Evolutionary conservation across 2,113 vertebrate species (phyloP).

Genomic region (Atherinomorus stipes): DNA sequence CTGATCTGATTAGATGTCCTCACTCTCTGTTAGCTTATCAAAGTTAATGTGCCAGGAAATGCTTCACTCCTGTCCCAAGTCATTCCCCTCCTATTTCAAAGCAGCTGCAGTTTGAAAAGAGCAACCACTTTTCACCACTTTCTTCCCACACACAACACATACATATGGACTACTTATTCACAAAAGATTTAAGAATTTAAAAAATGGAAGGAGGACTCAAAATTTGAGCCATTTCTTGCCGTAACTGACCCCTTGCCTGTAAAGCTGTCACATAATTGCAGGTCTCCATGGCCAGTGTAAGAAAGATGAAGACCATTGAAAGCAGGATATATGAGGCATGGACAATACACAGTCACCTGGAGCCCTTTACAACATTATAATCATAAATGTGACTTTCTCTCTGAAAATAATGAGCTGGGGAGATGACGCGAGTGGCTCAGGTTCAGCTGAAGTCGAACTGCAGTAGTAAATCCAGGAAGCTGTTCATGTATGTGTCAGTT

Average conservation of each 20-base stretch:
- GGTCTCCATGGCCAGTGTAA: conserved; percentile 32
- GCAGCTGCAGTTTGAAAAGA: conserved; percentile 18
- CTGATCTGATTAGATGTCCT: conserved; percentile 55
- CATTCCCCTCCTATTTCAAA: conserved; percentile 19
- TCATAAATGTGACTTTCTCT: conserved; percentile 46
- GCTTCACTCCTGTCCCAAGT: conserved; percentile 13
- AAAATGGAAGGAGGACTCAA: conserved; percentile 2
- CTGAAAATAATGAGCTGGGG: conserved; percentile 51
- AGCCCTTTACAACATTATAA: conserved; percentile 41
- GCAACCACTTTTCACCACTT: neutral
- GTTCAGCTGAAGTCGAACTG: neutral
- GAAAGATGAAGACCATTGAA: conserved; percentile 42
- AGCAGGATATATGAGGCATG: conserved; percentile 37
- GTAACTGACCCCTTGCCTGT: conserved; percentile 46
- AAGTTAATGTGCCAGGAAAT: conserved; percentile 66
- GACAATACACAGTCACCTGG: conserved; percentile 10
- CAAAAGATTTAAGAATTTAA: neutral
- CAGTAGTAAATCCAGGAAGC: neutral
- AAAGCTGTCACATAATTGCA: conserved; percentile 45
- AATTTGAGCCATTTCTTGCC: conserved; percentile 30
- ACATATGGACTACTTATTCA: conserved; percentile 28
- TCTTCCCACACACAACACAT: neutral
- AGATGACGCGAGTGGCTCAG: conserved; percentile 14
- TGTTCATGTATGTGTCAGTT: neutral
- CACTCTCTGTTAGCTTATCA: conserved; percentile 44